Evolutionary conservation across 2,113 vertebrate species (phyloP), one percentile per base, ranked within the genome.

Genomic region (Mormyrus lacerda): DNA sequence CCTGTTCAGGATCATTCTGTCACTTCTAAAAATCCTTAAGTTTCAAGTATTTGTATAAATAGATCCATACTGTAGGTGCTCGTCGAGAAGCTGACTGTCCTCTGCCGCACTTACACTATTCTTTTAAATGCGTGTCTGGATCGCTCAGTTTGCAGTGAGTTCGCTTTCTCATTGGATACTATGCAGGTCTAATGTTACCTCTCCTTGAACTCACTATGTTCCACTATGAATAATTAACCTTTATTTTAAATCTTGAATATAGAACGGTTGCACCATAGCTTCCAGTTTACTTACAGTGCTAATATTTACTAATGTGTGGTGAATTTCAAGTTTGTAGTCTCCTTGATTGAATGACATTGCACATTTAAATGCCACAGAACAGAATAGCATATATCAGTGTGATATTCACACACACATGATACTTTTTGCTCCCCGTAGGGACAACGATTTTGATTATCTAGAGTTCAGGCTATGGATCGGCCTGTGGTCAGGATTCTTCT

Each of bases 401-500:
- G 9, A 79, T 39, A 48, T 27, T 35, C 27, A 45, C 47, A 51
- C 73, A 53, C 65, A 31, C 31, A 44, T n/a, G 1, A 35, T n/a
- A 21, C 3, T 35, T n/a, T 4, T 45, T 73, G 79, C 55, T 39
- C 65, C 51, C 21, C 65, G n/a, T 94, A 99, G 98, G 94, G 98
- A 99, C 91, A 95, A 99, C 10, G 11, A 0, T 0, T 97, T 99
- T 51, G 97, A 99, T 95, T 99, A 99, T 92, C 95, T 99, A 89
- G 98, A 99, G 94, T 99, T 99, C 89, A 97, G 98, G 31, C 96
- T 99, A 91, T 99, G 98, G 98, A 99, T 99, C 0, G 98, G 98
- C 88, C 94, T 99, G 91, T 99, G 98, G 98, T 98, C 98, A 0
- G 97, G 92, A 0, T 91, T 98, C 17, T 91, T 98, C 92, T 99